Percentiles rank a stretch among this genome's conserved stretches.
These are phyloP conservation scores for Pherbina coryleti DNA, from an alignment of 2,888 invertebrate genomes.

Conservation along the genomic window DNA sequence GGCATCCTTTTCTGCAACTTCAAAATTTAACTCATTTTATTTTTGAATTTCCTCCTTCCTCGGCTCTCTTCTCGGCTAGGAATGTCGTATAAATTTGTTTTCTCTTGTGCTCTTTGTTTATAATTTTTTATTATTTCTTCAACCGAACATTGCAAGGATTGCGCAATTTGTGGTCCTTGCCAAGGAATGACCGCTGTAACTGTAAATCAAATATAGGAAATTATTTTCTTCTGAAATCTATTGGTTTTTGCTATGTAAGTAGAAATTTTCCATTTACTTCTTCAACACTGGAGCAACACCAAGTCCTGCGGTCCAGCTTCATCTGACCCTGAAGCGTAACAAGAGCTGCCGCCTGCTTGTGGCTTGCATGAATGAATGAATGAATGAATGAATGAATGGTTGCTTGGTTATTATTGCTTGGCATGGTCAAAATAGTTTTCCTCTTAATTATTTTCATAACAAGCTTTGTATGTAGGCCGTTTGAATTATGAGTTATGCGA, in stretches of 20 bases:
- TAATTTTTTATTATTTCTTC: neutral
- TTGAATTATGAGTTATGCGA: neutral
- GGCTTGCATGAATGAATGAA: neutral
- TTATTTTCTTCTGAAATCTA: conserved; percentile 43
- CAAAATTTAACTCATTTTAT: neutral
- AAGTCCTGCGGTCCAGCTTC: neutral
- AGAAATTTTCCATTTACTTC: conserved; percentile 9
- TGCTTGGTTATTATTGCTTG: too few relatives aligned
- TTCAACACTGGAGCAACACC: neutral
- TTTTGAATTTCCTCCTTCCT: too few relatives aligned
- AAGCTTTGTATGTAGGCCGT: neutral
- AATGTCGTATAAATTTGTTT: neutral
- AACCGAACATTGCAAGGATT: neutral
- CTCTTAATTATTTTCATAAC: neutral
- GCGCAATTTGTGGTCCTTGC: conserved; percentile 21
- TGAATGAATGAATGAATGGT: neutral
- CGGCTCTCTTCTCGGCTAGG: neutral
- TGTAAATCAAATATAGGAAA: conserved; percentile 49
- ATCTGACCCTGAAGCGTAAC: neutral
- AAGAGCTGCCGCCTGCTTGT: neutral
- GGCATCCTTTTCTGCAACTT: neutral
- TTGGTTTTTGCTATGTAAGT: neutral
- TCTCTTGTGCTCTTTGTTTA: neutral
- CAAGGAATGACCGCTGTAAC: conserved; percentile 20
- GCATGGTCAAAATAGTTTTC: conserved; percentile 1